These are phyloP conservation scores for Rhorus exstirpatorius DNA, from an alignment of 2,888 invertebrate genomes.

Conservation along the genomic window DNA sequence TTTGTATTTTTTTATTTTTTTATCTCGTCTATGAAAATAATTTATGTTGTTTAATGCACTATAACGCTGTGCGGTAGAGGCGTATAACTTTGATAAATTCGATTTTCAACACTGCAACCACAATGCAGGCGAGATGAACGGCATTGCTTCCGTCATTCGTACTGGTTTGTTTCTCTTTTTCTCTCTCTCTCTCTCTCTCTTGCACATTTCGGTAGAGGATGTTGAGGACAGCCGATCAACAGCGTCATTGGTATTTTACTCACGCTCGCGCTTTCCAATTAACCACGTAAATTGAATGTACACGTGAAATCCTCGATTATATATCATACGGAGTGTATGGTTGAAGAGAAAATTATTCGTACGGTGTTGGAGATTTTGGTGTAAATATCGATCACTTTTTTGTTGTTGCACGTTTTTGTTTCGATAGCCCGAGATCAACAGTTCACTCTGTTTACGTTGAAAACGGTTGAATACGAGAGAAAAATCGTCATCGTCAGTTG, in stretches of 20 bases:
- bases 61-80: slow-evolving; percentile 17
- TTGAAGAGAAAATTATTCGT: neutral
- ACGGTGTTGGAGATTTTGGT: neutral
- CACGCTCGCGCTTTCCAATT: slow-evolving; percentile 49
- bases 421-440: neutral
- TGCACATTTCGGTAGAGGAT: slow-evolving; percentile 10
- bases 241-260: slow-evolving; percentile 57
- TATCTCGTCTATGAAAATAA: slow-evolving; percentile 13
- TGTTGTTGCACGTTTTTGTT: too few relatives aligned
- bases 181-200: slow-evolving; percentile 24
- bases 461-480: slow-evolving; percentile 12
- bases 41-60: slow-evolving; percentile 25
- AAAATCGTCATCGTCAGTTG: neutral
- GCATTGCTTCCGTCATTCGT: slow-evolving; percentile 17
- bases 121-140: slow-evolving; percentile 39
- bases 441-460: neutral
- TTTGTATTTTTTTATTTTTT: slow-evolving; percentile 13
- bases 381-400: neutral
- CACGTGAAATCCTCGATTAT: slow-evolving; percentile 12
- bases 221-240: slow-evolving; percentile 51
- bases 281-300: slow-evolving; percentile 57
- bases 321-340: neutral
- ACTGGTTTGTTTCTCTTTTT: neutral
- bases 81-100: slow-evolving; percentile 36
- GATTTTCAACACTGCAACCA: slow-evolving; percentile 41